These are phyloP conservation scores for Ectropis grisescens DNA, from an alignment of 1,140 invertebrate species.

Conservation along the genomic window DNA sequence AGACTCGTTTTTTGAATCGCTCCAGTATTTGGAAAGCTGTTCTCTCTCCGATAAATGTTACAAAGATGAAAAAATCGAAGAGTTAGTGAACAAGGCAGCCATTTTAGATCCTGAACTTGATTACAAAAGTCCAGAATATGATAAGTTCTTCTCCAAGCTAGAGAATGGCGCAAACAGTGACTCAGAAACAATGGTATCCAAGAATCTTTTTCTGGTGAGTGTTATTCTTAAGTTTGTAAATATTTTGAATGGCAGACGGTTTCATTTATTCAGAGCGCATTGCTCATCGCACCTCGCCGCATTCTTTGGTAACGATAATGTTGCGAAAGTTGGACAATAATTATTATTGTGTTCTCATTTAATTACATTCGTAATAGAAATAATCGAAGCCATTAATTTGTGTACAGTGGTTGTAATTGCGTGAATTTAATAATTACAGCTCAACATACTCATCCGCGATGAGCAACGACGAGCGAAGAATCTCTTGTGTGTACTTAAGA, in stretches of 20 bases:
- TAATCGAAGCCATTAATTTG: too few species aligned
- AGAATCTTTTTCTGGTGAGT: conserved; percentile 65
- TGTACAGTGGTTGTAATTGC: too few species aligned
- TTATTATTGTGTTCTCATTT: too few species aligned
- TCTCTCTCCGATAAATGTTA: conserved; percentile 42
- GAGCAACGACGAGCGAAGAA: conserved; percentile 59
- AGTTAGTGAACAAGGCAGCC: conserved; percentile 28
- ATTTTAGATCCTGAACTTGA: conserved; percentile 19
- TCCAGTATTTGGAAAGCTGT: conserved; percentile 55
- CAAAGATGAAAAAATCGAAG: conserved; percentile 31
- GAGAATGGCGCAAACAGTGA: conserved; percentile 43
- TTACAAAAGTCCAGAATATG: conserved; percentile 36
- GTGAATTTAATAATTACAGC: conserved; percentile 47
- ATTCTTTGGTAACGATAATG: conserved; percentile 1
- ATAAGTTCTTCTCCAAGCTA: conserved; percentile 38
- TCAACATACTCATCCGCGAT: conserved; percentile 62
- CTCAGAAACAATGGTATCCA: conserved; percentile 56
- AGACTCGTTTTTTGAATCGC: conserved; percentile 60
- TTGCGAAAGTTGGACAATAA: too few species aligned
- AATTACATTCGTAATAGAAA: too few species aligned
- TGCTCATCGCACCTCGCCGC: neutral
- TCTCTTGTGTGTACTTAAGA: conserved; percentile 54
- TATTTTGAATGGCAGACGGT: conserved; percentile 7
- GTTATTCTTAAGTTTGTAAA: conserved; percentile 48
- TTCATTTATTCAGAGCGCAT: neutral